A percentile compares a stretch with the other conserved stretches of the same genome.
Conservation (phyloP, 2,888 invertebrate species). For the Osmoderma eremita region DNA sequence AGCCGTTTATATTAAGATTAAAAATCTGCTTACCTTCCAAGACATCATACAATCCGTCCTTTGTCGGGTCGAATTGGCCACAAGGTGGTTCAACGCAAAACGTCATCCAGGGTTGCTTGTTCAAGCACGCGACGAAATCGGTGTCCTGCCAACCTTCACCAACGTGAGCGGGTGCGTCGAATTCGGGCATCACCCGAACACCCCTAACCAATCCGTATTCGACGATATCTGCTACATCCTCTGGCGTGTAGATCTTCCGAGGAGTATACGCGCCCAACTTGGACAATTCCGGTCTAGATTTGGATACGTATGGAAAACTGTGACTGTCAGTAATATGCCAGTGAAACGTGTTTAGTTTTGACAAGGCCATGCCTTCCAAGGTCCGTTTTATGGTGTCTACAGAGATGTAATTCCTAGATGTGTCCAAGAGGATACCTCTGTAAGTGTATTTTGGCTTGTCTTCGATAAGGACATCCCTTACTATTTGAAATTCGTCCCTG, state of each 20-base stretch:
- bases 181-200: slow-evolving; percentile 88
- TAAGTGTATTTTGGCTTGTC: slow-evolving; percentile 90
- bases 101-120: slow-evolving; percentile 76
- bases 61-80: slow-evolving; percentile 82
- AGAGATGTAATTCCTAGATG: slow-evolving; percentile 86
- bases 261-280: slow-evolving; percentile 83
- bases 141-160: slow-evolving; percentile 87
- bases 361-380: slow-evolving; percentile 89
- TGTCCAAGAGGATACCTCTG: slow-evolving; percentile 89
- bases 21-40: slow-evolving; percentile 62
- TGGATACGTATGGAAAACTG: slow-evolving; percentile 89
- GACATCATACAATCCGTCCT: slow-evolving; percentile 74
- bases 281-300: slow-evolving; percentile 76
- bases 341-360: slow-evolving; percentile 93
- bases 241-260: slow-evolving; percentile 72
- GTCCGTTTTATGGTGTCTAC: slow-evolving; percentile 78
- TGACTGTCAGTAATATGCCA: slow-evolving; percentile 96
- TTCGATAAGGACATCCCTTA: slow-evolving; percentile 68
- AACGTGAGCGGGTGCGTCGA: slow-evolving; percentile 91
- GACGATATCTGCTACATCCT: slow-evolving; percentile 69
- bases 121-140: slow-evolving; percentile 74
- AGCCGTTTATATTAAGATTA: too few relatives aligned
- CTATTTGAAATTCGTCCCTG: slow-evolving; percentile 70
- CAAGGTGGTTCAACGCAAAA: slow-evolving; percentile 87
- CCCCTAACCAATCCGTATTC: slow-evolving; percentile 78